Percentiles rank a stretch among this genome's conserved stretches.
Conservation (phyloP, 2,797 vertebrate genomes). For the Rhyacichthys aspro region DNA sequence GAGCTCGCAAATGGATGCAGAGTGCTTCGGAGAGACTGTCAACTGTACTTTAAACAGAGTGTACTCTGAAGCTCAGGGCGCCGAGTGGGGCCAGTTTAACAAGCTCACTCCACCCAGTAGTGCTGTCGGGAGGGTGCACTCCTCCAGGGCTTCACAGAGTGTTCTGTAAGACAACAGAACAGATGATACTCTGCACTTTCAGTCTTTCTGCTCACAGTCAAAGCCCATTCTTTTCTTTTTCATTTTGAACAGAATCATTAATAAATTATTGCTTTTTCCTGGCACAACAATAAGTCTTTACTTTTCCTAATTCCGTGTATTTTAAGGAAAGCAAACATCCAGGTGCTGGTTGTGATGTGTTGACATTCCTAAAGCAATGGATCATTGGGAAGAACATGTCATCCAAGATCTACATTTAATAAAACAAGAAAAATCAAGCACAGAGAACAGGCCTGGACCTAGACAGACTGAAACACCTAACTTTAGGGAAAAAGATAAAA, state of each 20-base stretch:
- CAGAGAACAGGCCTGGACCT: constrained; percentile 12
- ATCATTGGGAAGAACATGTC: constrained; percentile 54
- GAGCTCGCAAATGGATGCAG: constrained; percentile 67
- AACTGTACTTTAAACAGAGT: constrained; percentile 67
- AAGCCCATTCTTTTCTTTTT: too few relatives aligned
- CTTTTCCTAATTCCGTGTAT: constrained; percentile 49
- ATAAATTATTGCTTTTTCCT: constrained; percentile 54
- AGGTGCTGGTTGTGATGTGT: constrained; percentile 62
- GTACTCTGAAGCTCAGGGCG: constrained; percentile 42
- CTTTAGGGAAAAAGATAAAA: constrained; percentile 25
- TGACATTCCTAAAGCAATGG: constrained; percentile 67
- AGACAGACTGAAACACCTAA: constrained; percentile 34
- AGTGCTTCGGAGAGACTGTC: constrained; percentile 72
- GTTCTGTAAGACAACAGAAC: constrained; percentile 30
- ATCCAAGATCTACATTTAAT: constrained; percentile 40
- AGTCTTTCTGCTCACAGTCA: constrained; percentile 15
- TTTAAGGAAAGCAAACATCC: constrained; percentile 58
- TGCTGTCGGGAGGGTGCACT: constrained; percentile 48
- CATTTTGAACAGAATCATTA: constrained; percentile 20
- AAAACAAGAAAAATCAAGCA: constrained; percentile 22
- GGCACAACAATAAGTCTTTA: constrained; percentile 35
- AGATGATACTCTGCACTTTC: constrained; percentile 20
- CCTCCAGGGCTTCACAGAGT: constrained; percentile 33
- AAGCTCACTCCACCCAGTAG: constrained; percentile 51
- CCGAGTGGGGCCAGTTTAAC: constrained; percentile 66